Percentiles rank a stretch among this genome's conserved stretches.
These are phyloP conservation scores for Cyphomyrmex costatus DNA, from an alignment of 1,140 invertebrate genomes.

Conservation along the genomic window DNA sequence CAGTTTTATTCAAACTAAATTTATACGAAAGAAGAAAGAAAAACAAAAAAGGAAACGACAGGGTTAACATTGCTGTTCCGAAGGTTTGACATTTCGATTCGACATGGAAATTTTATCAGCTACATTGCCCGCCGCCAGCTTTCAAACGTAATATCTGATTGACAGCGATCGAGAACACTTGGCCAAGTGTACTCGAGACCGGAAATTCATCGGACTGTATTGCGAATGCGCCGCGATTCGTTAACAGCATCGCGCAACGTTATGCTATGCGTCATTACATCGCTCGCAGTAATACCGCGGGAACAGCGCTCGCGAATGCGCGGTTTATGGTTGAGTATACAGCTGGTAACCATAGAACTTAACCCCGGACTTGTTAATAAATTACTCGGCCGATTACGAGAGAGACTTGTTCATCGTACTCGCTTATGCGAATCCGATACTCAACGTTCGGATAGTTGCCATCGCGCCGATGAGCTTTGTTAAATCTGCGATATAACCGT, in stretches of 20 bases:
- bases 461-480: neutral
- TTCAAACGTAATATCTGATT: conserved; percentile 55
- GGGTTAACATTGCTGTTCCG: conserved; percentile 21
- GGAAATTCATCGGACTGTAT: conserved; percentile 57
- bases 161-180: conserved; percentile 57
- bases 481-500: neutral
- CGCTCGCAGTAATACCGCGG: conserved; percentile 38
- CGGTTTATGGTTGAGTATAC: conserved; percentile 32
- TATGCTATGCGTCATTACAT: conserved; percentile 55
- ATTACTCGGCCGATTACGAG: conserved; percentile 55
- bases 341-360: conserved; percentile 37
- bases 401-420: conserved; percentile 34
- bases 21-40: neutral
- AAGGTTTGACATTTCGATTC: neutral
- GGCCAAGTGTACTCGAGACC: conserved; percentile 40
- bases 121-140: conserved; percentile 33
- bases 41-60: neutral
- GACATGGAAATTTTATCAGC: conserved; percentile 49
- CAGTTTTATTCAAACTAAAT: neutral
- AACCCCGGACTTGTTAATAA: conserved; percentile 59
- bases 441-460: conserved; percentile 5
- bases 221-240: conserved; percentile 52
- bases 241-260: conserved; percentile 48
- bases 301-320: conserved; percentile 8
- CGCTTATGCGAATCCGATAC: conserved; percentile 47